Evolutionary conservation across 1,140 invertebrate species (phyloP), one percentile per base, ranked within the genome.

Genomic region (Habropoda laboriosa): DNA sequence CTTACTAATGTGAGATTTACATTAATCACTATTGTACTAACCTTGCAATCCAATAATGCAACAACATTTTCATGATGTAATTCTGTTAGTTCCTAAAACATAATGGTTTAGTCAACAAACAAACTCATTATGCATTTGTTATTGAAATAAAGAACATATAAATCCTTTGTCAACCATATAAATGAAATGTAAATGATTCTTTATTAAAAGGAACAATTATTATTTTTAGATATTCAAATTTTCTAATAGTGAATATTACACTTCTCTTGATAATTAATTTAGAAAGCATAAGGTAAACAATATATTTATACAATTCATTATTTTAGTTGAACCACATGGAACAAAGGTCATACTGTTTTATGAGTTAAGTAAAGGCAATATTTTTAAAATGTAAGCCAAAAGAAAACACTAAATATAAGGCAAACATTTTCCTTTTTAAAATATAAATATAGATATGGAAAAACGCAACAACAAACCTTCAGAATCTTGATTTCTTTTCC

Each of bases 401-500:
- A 40, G 24, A 49, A 63, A 63, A 53, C 35, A 66, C n/a, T 30
- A 24, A 38, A 61, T 49, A 5, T 32, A 49, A 16, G 16, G 24
- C 42, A 21, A 13, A 49, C 18, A 10, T 13, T 40, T 21, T 40
- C 16, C 1, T 13, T 30, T 2, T 51, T 27, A 38, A 63, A 63
- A 49, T 35, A n/a, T 12, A 5, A 38, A 63, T 49, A 13, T 24
- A 70, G 42, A 40, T 12, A 6, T 42, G 24, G n/a, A 40, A 71
- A 51, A 40, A 24, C 13, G 27, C 4, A 40, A n/a, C 16, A 13
- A 89, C 89, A 87, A 90, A 96, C 97, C 95, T 99, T 99, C 45
- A 99, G 94, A 90, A 99, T 99, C 93, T 99, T 99, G 61, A 99
- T 99, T 94, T 99, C 99, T 91, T 99, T 99, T 61, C 97, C 97